These are phyloP conservation scores for Xiphophorus birchmanni DNA, from an alignment of 2,797 vertebrate genomes.

Conservation along the genomic window DNA sequence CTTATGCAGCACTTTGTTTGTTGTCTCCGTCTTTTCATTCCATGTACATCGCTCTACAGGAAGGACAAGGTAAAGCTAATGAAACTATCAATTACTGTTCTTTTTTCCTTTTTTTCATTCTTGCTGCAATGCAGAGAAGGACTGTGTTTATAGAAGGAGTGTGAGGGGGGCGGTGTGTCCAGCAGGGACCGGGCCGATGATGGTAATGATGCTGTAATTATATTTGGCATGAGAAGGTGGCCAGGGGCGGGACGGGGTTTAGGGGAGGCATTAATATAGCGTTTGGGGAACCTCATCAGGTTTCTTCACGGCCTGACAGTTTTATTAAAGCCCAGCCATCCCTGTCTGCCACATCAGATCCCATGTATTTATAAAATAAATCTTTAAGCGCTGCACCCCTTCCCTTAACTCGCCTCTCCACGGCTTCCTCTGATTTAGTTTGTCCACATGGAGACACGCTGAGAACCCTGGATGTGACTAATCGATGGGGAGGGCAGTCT, in stretches of 20 bases:
- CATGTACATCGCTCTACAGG: conserved; percentile 45
- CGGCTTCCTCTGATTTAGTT: conserved; percentile 34
- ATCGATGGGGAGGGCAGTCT: conserved; percentile 59
- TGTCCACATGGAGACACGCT: conserved; percentile 42
- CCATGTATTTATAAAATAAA: conserved; percentile 77
- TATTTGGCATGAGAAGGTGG: conserved; percentile 71
- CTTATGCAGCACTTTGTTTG: conserved; percentile 62
- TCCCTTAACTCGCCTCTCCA: conserved; percentile 8
- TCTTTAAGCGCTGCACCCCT: conserved; percentile 44
- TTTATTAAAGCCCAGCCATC: conserved; percentile 75
- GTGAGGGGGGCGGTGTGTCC: conserved; percentile 30
- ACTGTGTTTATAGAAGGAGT: conserved; percentile 23
- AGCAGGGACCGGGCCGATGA: conserved; percentile 30
- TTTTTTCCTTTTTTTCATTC: conserved; percentile 1
- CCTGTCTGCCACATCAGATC: conserved; percentile 60
- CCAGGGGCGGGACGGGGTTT: neutral
- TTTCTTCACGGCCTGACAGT: conserved; percentile 73
- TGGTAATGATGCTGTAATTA: conserved; percentile 77
- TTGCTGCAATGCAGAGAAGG: conserved; percentile 63
- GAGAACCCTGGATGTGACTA: conserved; percentile 37
- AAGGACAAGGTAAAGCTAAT: conserved; percentile 61
- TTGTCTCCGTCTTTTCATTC: conserved; percentile 47
- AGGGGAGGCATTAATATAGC: conserved; percentile 62
- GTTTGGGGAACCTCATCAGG: conserved; percentile 73
- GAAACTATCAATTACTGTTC: conserved; percentile 52